Conservation (phyloP, 2,888 invertebrate species). For the Pherbina coryleti region DNA sequence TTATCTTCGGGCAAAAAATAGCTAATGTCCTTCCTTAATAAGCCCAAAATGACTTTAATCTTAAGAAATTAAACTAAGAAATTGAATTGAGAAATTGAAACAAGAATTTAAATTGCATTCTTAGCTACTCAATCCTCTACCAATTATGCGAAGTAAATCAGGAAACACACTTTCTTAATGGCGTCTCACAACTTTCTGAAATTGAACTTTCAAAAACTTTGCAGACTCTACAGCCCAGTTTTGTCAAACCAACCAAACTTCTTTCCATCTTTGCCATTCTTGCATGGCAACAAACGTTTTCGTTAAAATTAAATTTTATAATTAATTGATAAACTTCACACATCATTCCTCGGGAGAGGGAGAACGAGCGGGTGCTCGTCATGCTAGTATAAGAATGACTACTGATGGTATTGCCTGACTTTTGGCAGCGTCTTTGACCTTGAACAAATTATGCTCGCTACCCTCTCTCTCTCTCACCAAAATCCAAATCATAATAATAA, state of each 20-base stretch:
- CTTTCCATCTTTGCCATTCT: conserved; percentile 20
- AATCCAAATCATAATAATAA: neutral
- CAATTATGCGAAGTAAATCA: neutral
- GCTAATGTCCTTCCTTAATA: neutral
- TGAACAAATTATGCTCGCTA: neutral
- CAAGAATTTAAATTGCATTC: neutral
- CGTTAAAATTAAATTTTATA: conserved; percentile 29
- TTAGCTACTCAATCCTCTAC: too few relatives aligned
- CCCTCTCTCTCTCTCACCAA: neutral
- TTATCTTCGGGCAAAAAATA: neutral
- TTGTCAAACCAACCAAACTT: neutral
- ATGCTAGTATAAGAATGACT: too few relatives aligned
- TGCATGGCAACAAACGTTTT: conserved; percentile 13
- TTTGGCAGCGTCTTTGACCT: conserved; percentile 15
- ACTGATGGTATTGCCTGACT: neutral
- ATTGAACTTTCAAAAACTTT: conserved; percentile 17
- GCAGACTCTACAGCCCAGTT: conserved; percentile 24
- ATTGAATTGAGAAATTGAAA: neutral
- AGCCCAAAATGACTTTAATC: neutral
- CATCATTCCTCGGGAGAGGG: neutral
- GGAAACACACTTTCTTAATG: neutral
- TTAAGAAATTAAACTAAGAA: neutral
- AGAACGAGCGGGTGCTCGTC: neutral
- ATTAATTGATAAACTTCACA: conserved; percentile 38
- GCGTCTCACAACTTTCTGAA: neutral